A percentile compares a stretch with the other conserved stretches of the same genome.
Evolutionary conservation across 2,113 vertebrate genomes (phyloP).

Genomic region (Acanthisitta chloris): DNA sequence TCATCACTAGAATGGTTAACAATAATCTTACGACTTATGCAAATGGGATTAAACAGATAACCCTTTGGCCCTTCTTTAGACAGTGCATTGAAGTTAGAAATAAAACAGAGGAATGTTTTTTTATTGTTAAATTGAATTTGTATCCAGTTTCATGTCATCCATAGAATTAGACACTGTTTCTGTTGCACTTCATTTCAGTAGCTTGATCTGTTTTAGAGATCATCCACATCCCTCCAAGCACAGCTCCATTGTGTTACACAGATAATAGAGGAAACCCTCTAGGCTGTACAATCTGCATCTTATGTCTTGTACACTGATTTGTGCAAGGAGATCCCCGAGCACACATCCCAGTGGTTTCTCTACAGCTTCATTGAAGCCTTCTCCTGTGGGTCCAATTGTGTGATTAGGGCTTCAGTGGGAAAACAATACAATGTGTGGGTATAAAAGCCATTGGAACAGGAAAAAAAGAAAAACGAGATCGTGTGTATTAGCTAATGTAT

Average conservation of each 20-base stretch:
- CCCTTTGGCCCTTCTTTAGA: not conserved
- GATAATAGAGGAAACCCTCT: not conserved
- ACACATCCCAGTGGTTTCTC: not conserved
- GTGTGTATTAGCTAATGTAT: not conserved
- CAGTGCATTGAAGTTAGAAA: not conserved
- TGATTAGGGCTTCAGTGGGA: not conserved
- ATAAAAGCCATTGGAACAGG: not conserved
- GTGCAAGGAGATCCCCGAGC: not conserved
- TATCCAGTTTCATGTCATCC: not conserved
- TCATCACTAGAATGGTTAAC: not conserved
- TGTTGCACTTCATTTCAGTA: not conserved
- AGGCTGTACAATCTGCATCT: not conserved
- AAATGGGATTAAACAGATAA: not conserved
- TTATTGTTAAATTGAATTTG: not conserved
- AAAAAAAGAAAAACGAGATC: not conserved
- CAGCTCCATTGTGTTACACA: not conserved
- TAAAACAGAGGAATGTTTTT: not conserved
- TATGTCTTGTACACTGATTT: not conserved
- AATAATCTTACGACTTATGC: not conserved
- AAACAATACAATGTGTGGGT: accelerated
- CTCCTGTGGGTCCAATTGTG: not conserved
- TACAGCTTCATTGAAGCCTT: not conserved
- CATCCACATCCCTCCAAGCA: not conserved
- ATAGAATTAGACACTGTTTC: not conserved
- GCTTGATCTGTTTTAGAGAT: not conserved